Evolutionary conservation across 2,888 invertebrate genomes (phyloP).

Genomic region (Vesta saturnalis): DNA sequence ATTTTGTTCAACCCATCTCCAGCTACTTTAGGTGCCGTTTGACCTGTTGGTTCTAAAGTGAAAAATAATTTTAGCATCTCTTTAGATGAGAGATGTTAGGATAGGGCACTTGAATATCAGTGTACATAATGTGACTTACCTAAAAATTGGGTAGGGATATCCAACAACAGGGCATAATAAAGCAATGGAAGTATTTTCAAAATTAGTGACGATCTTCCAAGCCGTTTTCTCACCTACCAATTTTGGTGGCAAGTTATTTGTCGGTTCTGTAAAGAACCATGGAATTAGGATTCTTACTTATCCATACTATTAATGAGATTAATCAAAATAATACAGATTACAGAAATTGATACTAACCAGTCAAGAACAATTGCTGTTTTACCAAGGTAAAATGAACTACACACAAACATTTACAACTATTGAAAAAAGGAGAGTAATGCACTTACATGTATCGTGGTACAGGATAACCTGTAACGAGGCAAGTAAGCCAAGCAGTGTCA

Average conservation of each 20-base stretch:
- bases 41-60: constrained; percentile 65
- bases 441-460: constrained; percentile 55
- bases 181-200: constrained; percentile 66
- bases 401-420: no score
- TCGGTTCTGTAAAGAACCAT: constrained; percentile 62
- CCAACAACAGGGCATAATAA: constrained; percentile 76
- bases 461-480: constrained; percentile 76
- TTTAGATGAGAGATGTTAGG: constrained; percentile 6
- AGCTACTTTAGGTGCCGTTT: constrained; percentile 64
- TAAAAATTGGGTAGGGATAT: constrained; percentile 75
- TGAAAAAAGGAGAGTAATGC: no score
- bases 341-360: no score
- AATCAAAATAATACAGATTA: no score
- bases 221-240: constrained; percentile 62
- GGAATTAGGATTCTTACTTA: constrained; percentile 52
- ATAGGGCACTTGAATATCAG: not conserved
- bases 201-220: constrained; percentile 71
- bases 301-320: not conserved
- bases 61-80: constrained; percentile 57
- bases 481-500: constrained; percentile 71
- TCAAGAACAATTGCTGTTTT: no score
- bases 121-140: constrained; percentile 66
- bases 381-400: no score
- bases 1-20: constrained; percentile 68
- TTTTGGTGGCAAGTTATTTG: constrained; percentile 63